These are phyloP conservation scores for Isurus oxyrinchus DNA, from an alignment of 2,113 vertebrate species.

Conservation along the genomic window DNA sequence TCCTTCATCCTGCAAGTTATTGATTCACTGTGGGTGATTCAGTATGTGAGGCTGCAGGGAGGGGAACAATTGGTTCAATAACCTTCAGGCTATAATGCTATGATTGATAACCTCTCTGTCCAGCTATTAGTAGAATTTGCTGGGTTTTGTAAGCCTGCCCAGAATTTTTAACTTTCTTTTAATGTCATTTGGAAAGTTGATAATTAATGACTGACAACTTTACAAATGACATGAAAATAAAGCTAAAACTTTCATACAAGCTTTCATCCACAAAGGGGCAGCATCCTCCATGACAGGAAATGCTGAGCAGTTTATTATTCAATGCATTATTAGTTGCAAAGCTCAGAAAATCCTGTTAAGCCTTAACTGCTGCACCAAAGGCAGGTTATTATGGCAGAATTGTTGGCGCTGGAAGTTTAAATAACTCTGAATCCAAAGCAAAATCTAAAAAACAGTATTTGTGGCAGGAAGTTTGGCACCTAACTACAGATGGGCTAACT, in stretches of 20 bases:
- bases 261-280: conserved; percentile 30
- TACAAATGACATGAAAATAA: background rate
- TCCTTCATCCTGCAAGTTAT: background rate
- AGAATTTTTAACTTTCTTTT: background rate
- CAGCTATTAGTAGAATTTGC: background rate
- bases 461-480: background rate
- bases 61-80: background rate
- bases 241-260: background rate
- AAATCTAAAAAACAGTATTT: background rate
- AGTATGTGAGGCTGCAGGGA: background rate
- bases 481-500: background rate
- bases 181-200: background rate
- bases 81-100: background rate
- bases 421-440: background rate
- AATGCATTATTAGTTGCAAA: background rate
- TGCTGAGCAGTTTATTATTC: background rate
- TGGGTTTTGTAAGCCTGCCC: background rate
- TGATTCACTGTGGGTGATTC: background rate
- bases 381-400: background rate
- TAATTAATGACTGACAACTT: background rate
- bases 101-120: background rate
- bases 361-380: background rate
- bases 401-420: background rate
- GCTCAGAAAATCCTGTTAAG: background rate
- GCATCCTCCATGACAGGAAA: background rate